Conservation (phyloP, 2,113 vertebrate species). For the Clupea harengus region DNA sequence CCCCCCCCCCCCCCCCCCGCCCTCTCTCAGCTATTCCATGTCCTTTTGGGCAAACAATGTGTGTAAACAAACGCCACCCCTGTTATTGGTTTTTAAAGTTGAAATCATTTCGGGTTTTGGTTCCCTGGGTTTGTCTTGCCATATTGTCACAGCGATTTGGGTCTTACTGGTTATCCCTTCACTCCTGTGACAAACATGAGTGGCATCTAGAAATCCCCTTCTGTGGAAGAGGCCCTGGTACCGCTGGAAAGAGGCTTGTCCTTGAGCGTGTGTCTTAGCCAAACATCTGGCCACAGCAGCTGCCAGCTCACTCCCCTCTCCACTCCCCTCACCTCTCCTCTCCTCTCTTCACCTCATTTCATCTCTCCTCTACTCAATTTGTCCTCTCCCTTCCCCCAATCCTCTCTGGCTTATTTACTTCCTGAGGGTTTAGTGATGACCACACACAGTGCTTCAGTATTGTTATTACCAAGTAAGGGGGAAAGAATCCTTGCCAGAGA, state of each 20-base stretch:
- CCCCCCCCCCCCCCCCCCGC: background rate
- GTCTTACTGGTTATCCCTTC: background rate
- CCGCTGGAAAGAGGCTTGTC: background rate
- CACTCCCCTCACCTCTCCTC: slow-evolving; percentile 9
- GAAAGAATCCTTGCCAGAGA: background rate
- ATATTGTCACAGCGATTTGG: background rate
- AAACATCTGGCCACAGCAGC: slow-evolving; percentile 8
- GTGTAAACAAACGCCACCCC: too few relatives aligned
- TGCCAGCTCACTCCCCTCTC: background rate
- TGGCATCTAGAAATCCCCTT: background rate
- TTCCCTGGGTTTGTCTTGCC: background rate
- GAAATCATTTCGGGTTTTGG: background rate
- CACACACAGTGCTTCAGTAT: background rate
- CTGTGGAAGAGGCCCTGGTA: background rate
- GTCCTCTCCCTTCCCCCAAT: slow-evolving; percentile 23
- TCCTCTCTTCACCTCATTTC: slow-evolving; percentile 17
- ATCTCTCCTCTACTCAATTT: background rate
- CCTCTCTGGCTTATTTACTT: slow-evolving; percentile 24
- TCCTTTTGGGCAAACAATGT: background rate
- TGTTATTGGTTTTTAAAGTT: background rate
- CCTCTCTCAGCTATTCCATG: background rate
- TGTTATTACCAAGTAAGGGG: background rate
- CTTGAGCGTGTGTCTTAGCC: background rate
- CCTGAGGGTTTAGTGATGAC: background rate
- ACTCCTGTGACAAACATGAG: background rate